Percentiles rank a stretch among this genome's conserved stretches.
phyloP scores from a whole-genome alignment of 2,888 invertebrate species.

The Furcula furcula region DNA sequence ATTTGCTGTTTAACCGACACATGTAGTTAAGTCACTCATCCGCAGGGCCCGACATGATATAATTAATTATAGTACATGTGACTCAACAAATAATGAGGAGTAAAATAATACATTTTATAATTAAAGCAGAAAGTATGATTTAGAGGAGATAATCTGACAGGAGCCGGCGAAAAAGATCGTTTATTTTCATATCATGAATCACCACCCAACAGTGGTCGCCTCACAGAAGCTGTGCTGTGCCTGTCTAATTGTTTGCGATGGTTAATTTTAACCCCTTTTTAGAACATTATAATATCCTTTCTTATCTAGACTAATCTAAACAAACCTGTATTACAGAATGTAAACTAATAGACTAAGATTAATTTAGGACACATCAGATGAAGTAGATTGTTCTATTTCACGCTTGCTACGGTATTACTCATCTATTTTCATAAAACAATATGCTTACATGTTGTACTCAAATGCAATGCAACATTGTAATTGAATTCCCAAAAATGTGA shows the following conservation, averaged over 20 bases:
- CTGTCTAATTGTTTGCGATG: conserved; percentile 27
- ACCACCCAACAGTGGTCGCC: conserved; percentile 26
- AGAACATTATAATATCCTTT: conserved; percentile 46
- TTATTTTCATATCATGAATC: conserved; percentile 69
- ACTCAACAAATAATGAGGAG: conserved; percentile 23
- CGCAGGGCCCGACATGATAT: conserved; percentile 19
- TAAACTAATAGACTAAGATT: not conserved
- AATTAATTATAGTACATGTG: conserved; percentile 23
- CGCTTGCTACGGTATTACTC: conserved; percentile 8
- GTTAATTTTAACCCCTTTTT: conserved; percentile 37
- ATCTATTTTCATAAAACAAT: conserved; percentile 12
- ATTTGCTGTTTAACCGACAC: conserved; percentile 29
- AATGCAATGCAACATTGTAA: conserved; percentile 10
- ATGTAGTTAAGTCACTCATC: conserved; percentile 17
- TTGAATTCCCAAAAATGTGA: conserved; percentile 26
- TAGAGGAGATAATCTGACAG: conserved; percentile 42
- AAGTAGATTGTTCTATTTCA: not conserved
- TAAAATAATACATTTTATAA: conserved; percentile 36
- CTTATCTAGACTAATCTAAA: conserved; percentile 25
- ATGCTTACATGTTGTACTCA: conserved; percentile 4
- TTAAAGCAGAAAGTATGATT: conserved; percentile 48
- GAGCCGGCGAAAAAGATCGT: conserved; percentile 47
- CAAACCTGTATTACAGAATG: conserved; percentile 14
- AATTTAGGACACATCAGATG: not conserved
- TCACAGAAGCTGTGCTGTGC: conserved; percentile 4